Conservation (phyloP, 1,140 invertebrate species). For the Alviniconcha marisindica region DNA sequence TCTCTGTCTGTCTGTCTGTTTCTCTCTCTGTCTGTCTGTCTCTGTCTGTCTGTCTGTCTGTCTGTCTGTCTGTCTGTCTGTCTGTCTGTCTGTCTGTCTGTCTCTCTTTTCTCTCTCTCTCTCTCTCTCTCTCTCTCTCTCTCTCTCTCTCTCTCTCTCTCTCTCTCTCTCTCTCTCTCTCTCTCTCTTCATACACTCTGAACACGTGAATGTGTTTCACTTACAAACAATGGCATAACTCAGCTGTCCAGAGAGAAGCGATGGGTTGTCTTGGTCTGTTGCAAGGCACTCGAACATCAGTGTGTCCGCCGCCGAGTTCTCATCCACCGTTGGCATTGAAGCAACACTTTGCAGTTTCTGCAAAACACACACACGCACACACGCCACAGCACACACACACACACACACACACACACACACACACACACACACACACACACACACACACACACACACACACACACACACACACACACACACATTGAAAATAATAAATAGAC, state of each 20-base stretch:
- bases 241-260: not conserved
- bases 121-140: not conserved
- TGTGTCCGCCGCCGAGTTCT: not conserved
- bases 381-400: not conserved
- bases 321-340: not conserved
- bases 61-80: not conserved
- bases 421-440: slow-evolving; percentile 2
- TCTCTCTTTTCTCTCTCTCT: not conserved
- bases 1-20: not conserved
- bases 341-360: not conserved
- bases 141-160: slow-evolving; percentile 24
- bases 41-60: not conserved
- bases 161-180: not conserved
- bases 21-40: not conserved
- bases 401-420: slow-evolving; percentile 15
- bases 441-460: not conserved
- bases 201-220: not conserved
- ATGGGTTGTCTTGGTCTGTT: slow-evolving; percentile 4
- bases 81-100: not conserved
- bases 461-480: too few relatives aligned
- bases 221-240: not conserved
- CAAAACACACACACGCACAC: not conserved
- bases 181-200: not conserved
- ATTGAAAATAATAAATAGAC: too few relatives aligned
- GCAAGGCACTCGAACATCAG: not conserved